A percentile compares a stretch with the other conserved stretches of the same genome.
Conservation (phyloP, 2,888 invertebrate genomes). For the Augochlorella aurata region DNA sequence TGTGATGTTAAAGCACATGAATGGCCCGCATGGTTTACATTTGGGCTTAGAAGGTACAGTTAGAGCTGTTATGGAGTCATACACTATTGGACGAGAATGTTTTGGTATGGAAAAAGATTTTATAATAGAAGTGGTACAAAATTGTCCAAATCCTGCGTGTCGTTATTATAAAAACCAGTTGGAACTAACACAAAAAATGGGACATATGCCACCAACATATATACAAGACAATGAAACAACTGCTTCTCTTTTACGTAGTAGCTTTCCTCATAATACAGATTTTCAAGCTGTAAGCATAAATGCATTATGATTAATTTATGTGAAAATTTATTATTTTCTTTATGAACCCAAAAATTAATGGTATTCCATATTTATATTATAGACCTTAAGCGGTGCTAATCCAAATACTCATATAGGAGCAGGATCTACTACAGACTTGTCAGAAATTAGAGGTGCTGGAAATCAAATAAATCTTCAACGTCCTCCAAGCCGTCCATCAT, state of each 20-base stretch:
- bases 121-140: conserved; percentile 93
- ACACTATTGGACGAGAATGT: conserved; percentile 91
- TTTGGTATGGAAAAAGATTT: conserved; percentile 96
- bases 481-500: conserved; percentile 80
- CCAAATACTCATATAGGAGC: conserved; percentile 76
- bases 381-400: conserved; percentile 73
- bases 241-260: conserved; percentile 75
- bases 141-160: conserved; percentile 93
- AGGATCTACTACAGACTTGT: conserved; percentile 73
- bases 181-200: conserved; percentile 83
- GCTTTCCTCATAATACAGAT: conserved; percentile 77
- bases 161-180: conserved; percentile 93
- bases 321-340: not conserved
- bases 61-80: conserved; percentile 92
- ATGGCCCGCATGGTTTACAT: conserved; percentile 93
- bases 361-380: not conserved
- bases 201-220: conserved; percentile 78
- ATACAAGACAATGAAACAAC: conserved; percentile 79
- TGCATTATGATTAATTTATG: conserved; percentile 8
- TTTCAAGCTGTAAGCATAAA: conserved; percentile 73
- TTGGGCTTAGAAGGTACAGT: conserved; percentile 92
- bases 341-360: not conserved
- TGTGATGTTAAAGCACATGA: conserved; percentile 95
- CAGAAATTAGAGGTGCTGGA: conserved; percentile 74
- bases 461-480: conserved; percentile 79